phyloP scores from a whole-genome alignment of 1,140 invertebrate genomes.

The Panulirus ornatus region DNA sequence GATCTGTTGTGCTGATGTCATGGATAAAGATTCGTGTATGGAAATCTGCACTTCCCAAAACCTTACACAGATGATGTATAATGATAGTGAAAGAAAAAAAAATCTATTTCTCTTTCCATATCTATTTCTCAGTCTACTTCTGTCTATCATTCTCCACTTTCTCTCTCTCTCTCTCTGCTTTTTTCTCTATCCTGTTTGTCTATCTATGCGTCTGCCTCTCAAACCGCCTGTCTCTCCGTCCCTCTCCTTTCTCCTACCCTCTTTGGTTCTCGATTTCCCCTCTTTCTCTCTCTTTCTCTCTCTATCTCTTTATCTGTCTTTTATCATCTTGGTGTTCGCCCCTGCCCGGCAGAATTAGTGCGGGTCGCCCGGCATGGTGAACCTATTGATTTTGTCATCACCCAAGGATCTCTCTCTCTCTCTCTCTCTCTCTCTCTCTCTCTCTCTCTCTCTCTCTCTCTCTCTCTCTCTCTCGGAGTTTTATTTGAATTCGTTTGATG shows the following conservation, averaged over 20 bases:
- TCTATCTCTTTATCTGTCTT: constrained; percentile 3
- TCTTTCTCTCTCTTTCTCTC: background rate
- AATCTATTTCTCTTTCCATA: constrained; percentile 4
- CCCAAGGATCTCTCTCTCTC: constrained; percentile 12
- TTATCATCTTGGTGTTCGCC: background rate
- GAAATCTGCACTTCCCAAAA: too few species aligned
- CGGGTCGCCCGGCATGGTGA: background rate
- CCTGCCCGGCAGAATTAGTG: constrained; percentile 17
- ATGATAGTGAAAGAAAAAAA: too few species aligned
- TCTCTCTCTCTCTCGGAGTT: background rate
- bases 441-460: constrained; percentile 15
- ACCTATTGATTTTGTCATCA: constrained; percentile 44
- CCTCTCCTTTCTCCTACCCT: background rate
- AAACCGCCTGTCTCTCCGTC: background rate
- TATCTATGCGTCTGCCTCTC: too few species aligned
- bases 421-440: constrained; percentile 26
- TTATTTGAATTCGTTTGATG: constrained; percentile 39
- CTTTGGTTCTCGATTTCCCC: background rate
- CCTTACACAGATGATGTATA: too few species aligned
- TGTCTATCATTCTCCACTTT: background rate
- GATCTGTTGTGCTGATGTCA: too few species aligned
- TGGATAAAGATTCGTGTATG: too few species aligned
- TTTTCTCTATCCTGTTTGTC: background rate
- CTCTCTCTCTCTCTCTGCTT: background rate
- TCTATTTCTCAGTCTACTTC: background rate